Evolutionary conservation across 2,113 vertebrate genomes (phyloP).

Genomic region (Syngnathoides biaculeatus): DNA sequence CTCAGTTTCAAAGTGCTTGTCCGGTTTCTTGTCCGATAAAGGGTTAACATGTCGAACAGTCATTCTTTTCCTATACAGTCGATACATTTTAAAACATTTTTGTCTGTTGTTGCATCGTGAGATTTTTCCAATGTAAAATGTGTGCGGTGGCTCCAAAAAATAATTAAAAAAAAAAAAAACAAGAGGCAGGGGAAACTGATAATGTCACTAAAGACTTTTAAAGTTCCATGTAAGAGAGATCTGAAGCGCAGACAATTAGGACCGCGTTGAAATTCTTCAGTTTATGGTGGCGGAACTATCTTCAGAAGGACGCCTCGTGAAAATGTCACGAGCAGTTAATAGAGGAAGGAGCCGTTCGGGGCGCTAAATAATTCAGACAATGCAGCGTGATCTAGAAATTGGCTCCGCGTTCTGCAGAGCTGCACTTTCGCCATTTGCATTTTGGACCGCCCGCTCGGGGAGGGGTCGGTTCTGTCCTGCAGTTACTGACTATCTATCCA

Average conservation of each 20-base stretch:
- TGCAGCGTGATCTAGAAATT: slow-evolving; percentile 52
- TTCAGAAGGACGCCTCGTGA: slow-evolving; percentile 57
- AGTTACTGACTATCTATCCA: no score
- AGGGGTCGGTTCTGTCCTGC: background rate
- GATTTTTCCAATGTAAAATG: no score
- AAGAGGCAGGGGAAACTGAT: no score
- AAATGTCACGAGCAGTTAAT: slow-evolving; percentile 73
- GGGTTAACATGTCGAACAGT: no score
- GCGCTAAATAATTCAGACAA: slow-evolving; percentile 73
- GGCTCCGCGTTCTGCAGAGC: slow-evolving; percentile 42
- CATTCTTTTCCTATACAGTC: no score
- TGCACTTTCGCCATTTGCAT: slow-evolving; percentile 33
- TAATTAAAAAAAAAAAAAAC: no score
- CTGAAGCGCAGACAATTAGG: slow-evolving; percentile 13
- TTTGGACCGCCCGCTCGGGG: background rate
- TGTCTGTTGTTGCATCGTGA: no score
- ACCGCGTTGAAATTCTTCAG: slow-evolving; percentile 18
- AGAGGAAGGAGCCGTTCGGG: slow-evolving; percentile 44
- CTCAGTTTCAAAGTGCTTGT: no score
- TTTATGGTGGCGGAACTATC: slow-evolving; percentile 47
- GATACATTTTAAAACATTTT: no score
- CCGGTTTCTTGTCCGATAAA: no score
- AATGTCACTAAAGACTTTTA: background rate
- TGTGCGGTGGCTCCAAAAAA: no score
- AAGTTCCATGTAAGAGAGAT: background rate